Conservation (phyloP, 1,140 invertebrate genomes). For the Pectinophora gossypiella region DNA sequence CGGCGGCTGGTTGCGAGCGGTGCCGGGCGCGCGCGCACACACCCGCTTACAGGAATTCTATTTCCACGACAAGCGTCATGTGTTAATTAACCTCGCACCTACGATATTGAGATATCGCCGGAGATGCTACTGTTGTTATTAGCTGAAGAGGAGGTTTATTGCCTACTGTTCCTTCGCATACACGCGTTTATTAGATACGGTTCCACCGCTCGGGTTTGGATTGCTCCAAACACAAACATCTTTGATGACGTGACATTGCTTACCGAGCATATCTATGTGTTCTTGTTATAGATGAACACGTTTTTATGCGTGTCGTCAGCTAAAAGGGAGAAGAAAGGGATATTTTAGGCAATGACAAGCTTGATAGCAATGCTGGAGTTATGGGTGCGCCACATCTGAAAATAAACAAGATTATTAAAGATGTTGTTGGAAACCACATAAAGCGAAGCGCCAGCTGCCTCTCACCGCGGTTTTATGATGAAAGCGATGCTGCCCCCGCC, state of each 20-base stretch:
- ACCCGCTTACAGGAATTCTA: slow-evolving; percentile 70
- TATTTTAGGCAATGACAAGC: slow-evolving; percentile 11
- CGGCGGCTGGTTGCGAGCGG: slow-evolving; percentile 18
- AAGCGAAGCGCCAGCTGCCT: slow-evolving; percentile 62
- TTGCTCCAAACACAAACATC: slow-evolving; percentile 4
- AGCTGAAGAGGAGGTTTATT: slow-evolving; percentile 67
- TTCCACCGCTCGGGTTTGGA: background rate
- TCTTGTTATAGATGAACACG: too few species aligned
- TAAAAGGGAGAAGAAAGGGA: slow-evolving; percentile 11
- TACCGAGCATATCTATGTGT: too few species aligned
- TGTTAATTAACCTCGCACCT: slow-evolving; percentile 74
- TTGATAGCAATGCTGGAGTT: slow-evolving; percentile 17
- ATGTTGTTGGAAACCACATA: slow-evolving; percentile 65
- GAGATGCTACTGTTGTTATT: slow-evolving; percentile 71
- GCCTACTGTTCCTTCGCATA: slow-evolving; percentile 45
- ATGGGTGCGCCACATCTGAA: slow-evolving; percentile 57
- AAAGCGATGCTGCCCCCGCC: slow-evolving; percentile 55
- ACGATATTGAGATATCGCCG: slow-evolving; percentile 71
- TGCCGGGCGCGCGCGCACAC: slow-evolving; percentile 47
- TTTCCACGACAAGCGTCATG: slow-evolving; percentile 71
- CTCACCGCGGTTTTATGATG: slow-evolving; percentile 63
- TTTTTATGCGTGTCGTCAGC: too few species aligned
- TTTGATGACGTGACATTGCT: background rate
- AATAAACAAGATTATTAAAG: slow-evolving; percentile 72
- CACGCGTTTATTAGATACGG: slow-evolving; percentile 24